phyloP scores from a whole-genome alignment of 2,888 invertebrate genomes.

The Caradrina kadenii region DNA sequence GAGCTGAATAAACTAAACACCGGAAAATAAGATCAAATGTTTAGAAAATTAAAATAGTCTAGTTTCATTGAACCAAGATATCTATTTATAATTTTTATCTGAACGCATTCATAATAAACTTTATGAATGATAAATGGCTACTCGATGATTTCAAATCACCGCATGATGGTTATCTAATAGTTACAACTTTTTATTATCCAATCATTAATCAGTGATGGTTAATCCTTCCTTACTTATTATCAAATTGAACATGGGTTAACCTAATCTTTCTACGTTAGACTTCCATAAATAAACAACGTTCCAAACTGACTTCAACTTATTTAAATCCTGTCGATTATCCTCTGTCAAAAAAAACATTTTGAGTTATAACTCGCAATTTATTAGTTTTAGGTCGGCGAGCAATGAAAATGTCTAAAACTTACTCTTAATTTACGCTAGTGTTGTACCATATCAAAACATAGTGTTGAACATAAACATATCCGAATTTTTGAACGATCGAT shows the following conservation, averaged over 20 bases:
- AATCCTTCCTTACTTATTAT: slow-evolving; percentile 27
- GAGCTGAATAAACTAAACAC: slow-evolving; percentile 35
- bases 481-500: slow-evolving; percentile 65
- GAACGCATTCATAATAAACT: slow-evolving; percentile 28
- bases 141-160: slow-evolving; percentile 26
- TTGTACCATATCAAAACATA: slow-evolving; percentile 77
- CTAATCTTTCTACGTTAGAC: slow-evolving; percentile 11
- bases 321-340: slow-evolving; percentile 40
- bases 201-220: slow-evolving; percentile 25
- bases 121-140: slow-evolving; percentile 33
- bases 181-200: slow-evolving; percentile 11
- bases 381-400: slow-evolving; percentile 71
- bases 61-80: slow-evolving; percentile 34
- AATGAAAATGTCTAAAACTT: slow-evolving; percentile 75
- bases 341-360: slow-evolving; percentile 53
- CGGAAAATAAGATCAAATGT: slow-evolving; percentile 33
- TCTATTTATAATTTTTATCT: slow-evolving; percentile 34
- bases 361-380: slow-evolving; percentile 71
- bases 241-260: slow-evolving; percentile 14
- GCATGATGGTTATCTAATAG: slow-evolving; percentile 20
- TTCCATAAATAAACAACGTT: not conserved
- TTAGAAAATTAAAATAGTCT: slow-evolving; percentile 34
- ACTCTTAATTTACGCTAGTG: slow-evolving; percentile 69
- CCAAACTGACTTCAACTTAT: slow-evolving; percentile 16
- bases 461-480: slow-evolving; percentile 76